phyloP scores from a whole-genome alignment of 2,113 vertebrate species.

The Centropus bengalensis region DNA sequence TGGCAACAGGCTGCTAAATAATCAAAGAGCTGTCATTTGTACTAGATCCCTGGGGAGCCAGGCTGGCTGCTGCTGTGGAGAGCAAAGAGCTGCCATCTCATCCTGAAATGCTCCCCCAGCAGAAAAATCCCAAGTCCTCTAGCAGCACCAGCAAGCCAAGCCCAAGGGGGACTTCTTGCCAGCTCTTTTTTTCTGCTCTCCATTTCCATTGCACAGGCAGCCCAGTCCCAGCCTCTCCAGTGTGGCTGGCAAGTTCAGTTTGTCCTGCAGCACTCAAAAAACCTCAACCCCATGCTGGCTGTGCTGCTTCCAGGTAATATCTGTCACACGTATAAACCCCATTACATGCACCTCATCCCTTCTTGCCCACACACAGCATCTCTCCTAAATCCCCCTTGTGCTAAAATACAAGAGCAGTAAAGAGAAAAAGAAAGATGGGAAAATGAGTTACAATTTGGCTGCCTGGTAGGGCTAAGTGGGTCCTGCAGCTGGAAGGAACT shows the following conservation, averaged over 20 bases:
- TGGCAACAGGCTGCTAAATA: background rate
- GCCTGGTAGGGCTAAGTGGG: background rate
- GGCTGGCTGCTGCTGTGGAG: background rate
- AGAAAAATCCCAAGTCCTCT: background rate
- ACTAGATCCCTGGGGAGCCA: background rate
- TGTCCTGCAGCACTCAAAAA: background rate
- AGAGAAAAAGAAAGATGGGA: background rate
- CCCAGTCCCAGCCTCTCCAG: background rate
- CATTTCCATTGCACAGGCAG: background rate
- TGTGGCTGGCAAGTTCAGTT: background rate
- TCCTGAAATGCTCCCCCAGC: background rate
- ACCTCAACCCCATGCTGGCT: background rate
- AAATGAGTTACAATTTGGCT: background rate
- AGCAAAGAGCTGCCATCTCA: background rate
- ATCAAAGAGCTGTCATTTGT: background rate
- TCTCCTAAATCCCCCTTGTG: background rate
- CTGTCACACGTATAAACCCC: background rate
- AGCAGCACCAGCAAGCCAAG: background rate
- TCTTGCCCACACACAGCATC: background rate
- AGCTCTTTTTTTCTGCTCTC: background rate
- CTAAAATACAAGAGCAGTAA: background rate
- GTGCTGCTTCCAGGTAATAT: background rate
- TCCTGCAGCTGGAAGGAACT: background rate
- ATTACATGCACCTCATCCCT: background rate
- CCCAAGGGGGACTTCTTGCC: background rate